Base-by-base conservation (phyloP, 2,797 vertebrate species). In the Ptychadena robeensis region DNA sequence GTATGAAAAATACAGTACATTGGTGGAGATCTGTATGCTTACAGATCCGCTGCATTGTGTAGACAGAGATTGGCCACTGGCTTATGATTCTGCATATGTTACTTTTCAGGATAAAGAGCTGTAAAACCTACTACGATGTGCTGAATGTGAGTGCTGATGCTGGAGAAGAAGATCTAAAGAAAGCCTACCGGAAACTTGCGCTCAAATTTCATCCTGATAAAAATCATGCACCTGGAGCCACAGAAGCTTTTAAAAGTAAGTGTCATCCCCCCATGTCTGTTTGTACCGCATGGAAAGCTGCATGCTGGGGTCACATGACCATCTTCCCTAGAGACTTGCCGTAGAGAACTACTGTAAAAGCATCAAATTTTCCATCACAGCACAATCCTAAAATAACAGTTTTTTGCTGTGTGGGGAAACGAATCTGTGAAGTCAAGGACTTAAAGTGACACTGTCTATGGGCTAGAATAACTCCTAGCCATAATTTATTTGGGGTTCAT, bases 181-280 rank as follows among this genome's bases (percentile, higher is more conserved):
- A 96, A 87, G 95, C 98, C 78, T 99, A 99, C 88, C 94, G 96
- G 88, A 99, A 97, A 88, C 94, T 99, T 84, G 98, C 98, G 2
- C 94, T 99, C 86, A 99, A 96, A 92, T 99, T 98, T 89, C 98
- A 99, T 88, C 98, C 98, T 2, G 98, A 99, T 90, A 99, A 99
- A 92, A 99, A 99, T 85, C 97, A 95, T 1, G 96, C 97, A 37
- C 96, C 97, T 0, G 98, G 97, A 93, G 98, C 97, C 82, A 98
- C 97, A 34, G 97, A 98, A 82, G 98, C 97, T 88, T 99, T 99
- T 91, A 99, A 98, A 95, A 98, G 97, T 99, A 96, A 95, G 70
- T 22, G 11, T 18, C 30, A 3, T 15, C 22, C 15, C 34, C 6
- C 38, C 9, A n/a, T n/a, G 12, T 32, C 69, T 57, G 8, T n/a